Evolutionary conservation across 2,797 vertebrate species (phyloP), one percentile per base, ranked within the genome.

Genomic region (Nyctalus aviator): DNA sequence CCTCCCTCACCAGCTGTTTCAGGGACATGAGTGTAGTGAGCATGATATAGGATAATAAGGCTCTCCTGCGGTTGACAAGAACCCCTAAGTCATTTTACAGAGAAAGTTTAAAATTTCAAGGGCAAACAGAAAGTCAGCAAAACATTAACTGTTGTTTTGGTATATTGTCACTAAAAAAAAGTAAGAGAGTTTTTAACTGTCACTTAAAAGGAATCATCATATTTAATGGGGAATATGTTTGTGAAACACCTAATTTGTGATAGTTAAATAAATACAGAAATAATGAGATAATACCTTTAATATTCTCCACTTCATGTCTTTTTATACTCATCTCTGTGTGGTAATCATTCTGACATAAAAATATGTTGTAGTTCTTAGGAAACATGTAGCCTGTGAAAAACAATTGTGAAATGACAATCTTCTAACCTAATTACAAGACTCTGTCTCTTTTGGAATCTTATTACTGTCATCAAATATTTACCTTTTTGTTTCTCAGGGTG

Each of bases 191-290:
- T 95, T 93, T 94, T 77, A 72, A 77, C 88, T 90, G 41, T 88
- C 82, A 76, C 84, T 95, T 93, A 71, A 90, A 93, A 79, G 15
- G 21, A 9, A 82, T 93, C 79, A 79, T 84, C 88, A 79, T 15
- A 91, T 76, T 90, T 94, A 88, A 66, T 85, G 30, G 53, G 37
- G 90, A 85, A 59, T 35, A 44, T 4, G 18, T 50, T 95, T 96
- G 14, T 92, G 21, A 90, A 88, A 62, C 48, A 78, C 8, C 23
- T 83, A 88, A 89, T 87, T 89, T 94, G n/a, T 89, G 53, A 44
- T 76, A 46, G 50, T 87, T 88, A 79, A 91, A 93, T 50, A 78
- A n/a, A 20, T 90, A 25, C 5, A 90, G 71, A 64, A 92, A 87
- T 64, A 72, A 69, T 66, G 5, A 37, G 20, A 73, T 90, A 81